These are phyloP conservation scores for Panzeria rudis DNA, from an alignment of 2,888 invertebrate species.

Conservation along the genomic window DNA sequence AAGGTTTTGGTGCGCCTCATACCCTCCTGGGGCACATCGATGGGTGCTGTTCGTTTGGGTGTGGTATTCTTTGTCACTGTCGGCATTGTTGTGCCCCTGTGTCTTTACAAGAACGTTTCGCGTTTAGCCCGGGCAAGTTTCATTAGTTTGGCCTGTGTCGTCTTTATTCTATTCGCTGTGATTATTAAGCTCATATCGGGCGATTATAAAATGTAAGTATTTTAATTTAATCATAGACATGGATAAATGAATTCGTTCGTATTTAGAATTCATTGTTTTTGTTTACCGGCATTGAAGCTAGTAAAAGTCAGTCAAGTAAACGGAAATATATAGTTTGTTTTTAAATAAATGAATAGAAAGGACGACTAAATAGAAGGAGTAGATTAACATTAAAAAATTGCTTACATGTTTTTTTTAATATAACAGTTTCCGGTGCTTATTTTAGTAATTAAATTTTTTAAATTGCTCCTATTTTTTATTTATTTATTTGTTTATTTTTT, in stretches of 20 bases:
- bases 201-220: constrained; percentile 87
- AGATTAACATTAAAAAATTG: constrained; percentile 37
- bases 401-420: constrained; percentile 53
- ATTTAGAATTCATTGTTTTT: constrained; percentile 31
- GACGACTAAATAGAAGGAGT: background rate
- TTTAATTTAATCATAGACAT: constrained; percentile 25
- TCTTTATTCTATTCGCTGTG: constrained; percentile 88
- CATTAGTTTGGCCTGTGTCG: constrained; percentile 87
- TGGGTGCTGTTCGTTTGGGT: constrained; percentile 83
- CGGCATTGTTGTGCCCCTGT: constrained; percentile 90
- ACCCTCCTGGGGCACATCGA: constrained; percentile 83
- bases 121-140: constrained; percentile 83
- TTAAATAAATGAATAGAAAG: constrained; percentile 2
- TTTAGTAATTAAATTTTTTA: constrained; percentile 3
- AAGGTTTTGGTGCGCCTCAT: constrained; percentile 91
- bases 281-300: background rate
- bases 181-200: constrained; percentile 84
- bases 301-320: constrained; percentile 9
- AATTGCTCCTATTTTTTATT: background rate
- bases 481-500: background rate
- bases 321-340: constrained; percentile 32
- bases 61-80: constrained; percentile 89
- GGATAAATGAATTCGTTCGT: constrained; percentile 5
- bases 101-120: constrained; percentile 90
- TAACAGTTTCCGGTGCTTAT: constrained; percentile 55